A percentile compares a stretch with the other conserved stretches of the same genome.
Conservation (phyloP, 2,888 invertebrate genomes). For the Cantharis lateralis region DNA sequence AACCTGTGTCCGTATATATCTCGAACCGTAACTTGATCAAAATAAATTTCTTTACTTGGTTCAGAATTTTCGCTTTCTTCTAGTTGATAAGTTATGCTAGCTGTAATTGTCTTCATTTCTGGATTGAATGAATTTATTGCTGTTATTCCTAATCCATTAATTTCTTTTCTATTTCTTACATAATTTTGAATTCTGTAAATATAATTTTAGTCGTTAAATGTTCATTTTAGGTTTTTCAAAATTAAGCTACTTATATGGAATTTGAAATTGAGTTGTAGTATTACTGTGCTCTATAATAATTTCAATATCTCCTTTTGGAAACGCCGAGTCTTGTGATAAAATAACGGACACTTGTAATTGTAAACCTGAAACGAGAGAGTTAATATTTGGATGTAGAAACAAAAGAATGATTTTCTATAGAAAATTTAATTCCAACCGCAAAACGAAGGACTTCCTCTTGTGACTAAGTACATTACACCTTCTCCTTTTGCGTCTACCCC, state of each 20-base stretch:
- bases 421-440: constrained; percentile 56
- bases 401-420: neutral
- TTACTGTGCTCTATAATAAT: constrained; percentile 54
- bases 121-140: constrained; percentile 46
- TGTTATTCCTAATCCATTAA: constrained; percentile 51
- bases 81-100: constrained; percentile 47
- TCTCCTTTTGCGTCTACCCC: constrained; percentile 54
- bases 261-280: constrained; percentile 53
- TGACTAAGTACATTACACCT: constrained; percentile 62
- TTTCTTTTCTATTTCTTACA: constrained; percentile 5
- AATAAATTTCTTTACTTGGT: constrained; percentile 30
- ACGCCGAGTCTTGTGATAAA: constrained; percentile 55
- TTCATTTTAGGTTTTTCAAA: neutral
- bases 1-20: constrained; percentile 55
- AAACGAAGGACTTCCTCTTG: constrained; percentile 57
- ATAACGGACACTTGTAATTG: constrained; percentile 58
- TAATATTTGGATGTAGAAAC: neutral
- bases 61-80: constrained; percentile 43
- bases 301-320: constrained; percentile 56
- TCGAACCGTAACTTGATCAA: constrained; percentile 49
- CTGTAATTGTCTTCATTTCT: constrained; percentile 43
- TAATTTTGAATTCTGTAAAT: neutral
- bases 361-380: constrained; percentile 51
- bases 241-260: constrained; percentile 58
- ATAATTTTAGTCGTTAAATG: neutral